Evolutionary conservation across 2,113 vertebrate genomes (phyloP).

Genomic region (Aix galericulata): DNA sequence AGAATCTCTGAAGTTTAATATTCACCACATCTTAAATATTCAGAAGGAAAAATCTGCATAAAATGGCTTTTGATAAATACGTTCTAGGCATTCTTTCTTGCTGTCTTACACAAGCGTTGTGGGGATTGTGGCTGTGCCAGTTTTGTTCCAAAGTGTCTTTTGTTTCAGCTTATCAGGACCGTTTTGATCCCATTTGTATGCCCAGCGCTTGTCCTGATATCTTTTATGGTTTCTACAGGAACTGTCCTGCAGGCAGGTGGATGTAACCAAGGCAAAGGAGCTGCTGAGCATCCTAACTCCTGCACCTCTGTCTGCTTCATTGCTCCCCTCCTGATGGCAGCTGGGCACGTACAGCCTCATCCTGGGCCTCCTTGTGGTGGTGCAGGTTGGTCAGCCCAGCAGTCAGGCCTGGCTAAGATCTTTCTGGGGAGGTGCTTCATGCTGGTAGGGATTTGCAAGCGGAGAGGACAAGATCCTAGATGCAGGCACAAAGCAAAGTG

Average conservation of each 20-base stretch:
- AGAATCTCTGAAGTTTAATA: conserved; percentile 66
- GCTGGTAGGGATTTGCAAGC: neutral
- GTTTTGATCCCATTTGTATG: neutral
- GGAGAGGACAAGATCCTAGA: neutral
- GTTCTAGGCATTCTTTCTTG: conserved; percentile 35
- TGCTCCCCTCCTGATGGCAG: neutral
- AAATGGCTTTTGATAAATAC: conserved; percentile 64
- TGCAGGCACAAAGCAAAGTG: neutral
- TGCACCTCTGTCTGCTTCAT: neutral
- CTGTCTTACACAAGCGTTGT: conserved; percentile 3
- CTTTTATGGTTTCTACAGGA: neutral
- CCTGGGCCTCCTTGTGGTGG: rapidly evolving
- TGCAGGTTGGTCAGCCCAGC: neutral
- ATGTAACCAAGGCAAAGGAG: neutral
- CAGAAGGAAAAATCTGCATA: conserved; percentile 63
- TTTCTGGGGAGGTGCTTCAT: neutral
- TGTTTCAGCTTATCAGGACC: neutral
- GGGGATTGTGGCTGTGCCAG: conserved; percentile 40
- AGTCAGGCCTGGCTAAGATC: neutral
- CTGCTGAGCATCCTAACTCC: neutral
- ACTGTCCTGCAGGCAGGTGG: neutral
- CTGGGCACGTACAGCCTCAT: neutral
- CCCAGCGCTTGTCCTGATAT: neutral
- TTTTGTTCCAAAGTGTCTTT: conserved; percentile 24
- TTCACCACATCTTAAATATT: conserved; percentile 58